These are phyloP conservation scores for Matsumyia berberina DNA, from an alignment of 2,888 invertebrate genomes.

Conservation along the genomic window DNA sequence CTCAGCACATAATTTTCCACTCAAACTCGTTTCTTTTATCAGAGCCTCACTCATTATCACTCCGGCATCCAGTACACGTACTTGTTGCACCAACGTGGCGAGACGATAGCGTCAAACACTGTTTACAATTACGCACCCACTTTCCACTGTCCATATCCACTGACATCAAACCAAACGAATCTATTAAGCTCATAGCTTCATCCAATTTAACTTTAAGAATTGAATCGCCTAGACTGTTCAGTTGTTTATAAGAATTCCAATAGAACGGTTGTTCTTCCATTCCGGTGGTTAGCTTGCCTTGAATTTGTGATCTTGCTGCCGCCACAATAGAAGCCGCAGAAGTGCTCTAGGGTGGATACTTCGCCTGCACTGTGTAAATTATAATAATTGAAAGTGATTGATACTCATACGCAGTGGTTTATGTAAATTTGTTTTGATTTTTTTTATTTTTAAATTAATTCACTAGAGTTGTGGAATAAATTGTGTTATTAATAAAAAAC, in stretches of 20 bases:
- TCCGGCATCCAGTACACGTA: conserved; percentile 13
- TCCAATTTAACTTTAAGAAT: conserved; percentile 53
- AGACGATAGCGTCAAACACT: not conserved
- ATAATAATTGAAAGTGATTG: conserved; percentile 15
- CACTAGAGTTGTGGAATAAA: not conserved
- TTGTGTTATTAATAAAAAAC: not conserved
- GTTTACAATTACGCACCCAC: conserved; percentile 21
- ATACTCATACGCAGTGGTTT: conserved; percentile 41
- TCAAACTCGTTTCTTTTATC: conserved; percentile 15
- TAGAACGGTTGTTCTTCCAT: conserved; percentile 52
- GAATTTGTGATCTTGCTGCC: conserved; percentile 48
- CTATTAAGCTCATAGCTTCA: conserved; percentile 18
- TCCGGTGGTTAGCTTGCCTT: conserved; percentile 3
- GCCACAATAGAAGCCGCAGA: conserved; percentile 47
- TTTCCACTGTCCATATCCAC: no score
- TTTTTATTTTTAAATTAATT: not conserved
- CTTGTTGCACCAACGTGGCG: conserved; percentile 6
- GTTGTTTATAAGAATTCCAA: conserved; percentile 57
- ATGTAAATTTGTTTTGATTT: conserved; percentile 5
- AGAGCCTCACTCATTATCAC: not conserved
- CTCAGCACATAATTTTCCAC: not conserved
- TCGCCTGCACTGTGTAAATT: conserved; percentile 14
- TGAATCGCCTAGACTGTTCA: conserved; percentile 16
- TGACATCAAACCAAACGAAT: not conserved
- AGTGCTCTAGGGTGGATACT: conserved; percentile 23